Evolutionary conservation across 2,113 vertebrate genomes (phyloP), one percentile per base, ranked within the genome.

Genomic region (Oncorhynchus clarkii): DNA sequence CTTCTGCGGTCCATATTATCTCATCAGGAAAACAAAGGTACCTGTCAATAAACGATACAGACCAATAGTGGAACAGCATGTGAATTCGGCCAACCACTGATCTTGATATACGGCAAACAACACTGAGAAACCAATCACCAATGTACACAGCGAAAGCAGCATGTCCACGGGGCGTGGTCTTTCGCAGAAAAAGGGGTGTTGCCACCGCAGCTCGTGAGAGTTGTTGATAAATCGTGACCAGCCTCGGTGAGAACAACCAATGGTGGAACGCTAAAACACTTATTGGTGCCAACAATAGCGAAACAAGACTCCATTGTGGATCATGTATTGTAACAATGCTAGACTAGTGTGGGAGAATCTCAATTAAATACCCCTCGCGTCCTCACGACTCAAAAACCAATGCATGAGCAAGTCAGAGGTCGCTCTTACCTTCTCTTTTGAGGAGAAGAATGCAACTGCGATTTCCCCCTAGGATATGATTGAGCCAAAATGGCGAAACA

Each of bases 141-240:
- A 90, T 86, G 80, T 86, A 76, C 89, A 91, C 83, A 86, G 74
- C 80, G 84, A 88, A 54, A 88, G 24, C 85, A 87, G 88, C 91
- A 88, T 86, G 89, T 84, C 77, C 81, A 48, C 67, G 73, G 48
- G 89, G 92, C 39, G 87, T 88, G 86, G 85, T 45, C 27, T 2
- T 22, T 76, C 59, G 69, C 34, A 76, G 31, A 51, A 80, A 83
- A 69, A 39, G 31, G 57, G 84, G 79, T 49, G 82, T 74, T 81
- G 72, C 80, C 81, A 29, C 24, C 34, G 68, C 0, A 62, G 71
- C 85, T 86, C 80, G 77, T 87, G 85, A 64, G 20, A 45, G 51
- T 2, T 67, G 26, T 2, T 4, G 14, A 8, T 89, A 85, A 93
- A 93, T 91, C n/a, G 67, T 24, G 16, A 27, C 8, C 18, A 14